Evolutionary conservation across 2,797 vertebrate genomes (phyloP).

Genomic region (Phylloscopus collybita): DNA sequence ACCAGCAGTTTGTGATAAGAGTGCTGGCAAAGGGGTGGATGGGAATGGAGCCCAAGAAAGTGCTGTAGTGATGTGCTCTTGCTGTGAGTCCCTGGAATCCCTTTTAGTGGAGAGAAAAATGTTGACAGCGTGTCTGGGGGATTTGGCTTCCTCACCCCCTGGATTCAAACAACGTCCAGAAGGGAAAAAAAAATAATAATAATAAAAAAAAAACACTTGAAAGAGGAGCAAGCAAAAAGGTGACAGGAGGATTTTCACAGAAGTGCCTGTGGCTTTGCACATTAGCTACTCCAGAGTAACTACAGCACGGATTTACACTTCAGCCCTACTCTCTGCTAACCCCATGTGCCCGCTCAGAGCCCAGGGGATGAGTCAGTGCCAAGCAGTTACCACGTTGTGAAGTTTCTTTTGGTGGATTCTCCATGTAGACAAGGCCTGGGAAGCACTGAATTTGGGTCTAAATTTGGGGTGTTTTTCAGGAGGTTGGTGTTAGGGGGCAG

Average conservation of each 20-base stretch:
- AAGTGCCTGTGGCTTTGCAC: background rate
- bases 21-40: background rate
- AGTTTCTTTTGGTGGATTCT: background rate
- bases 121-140: background rate
- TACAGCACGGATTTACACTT: fast-evolving
- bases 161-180: background rate
- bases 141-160: background rate
- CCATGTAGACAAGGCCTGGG: slow-evolving; percentile 19
- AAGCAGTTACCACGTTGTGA: fast-evolving
- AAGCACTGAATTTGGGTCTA: background rate
- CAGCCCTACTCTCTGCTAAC: background rate
- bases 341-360: background rate
- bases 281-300: background rate
- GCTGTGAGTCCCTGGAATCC: slow-evolving; percentile 2
- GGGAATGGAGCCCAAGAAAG: background rate
- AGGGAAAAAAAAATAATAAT: too few species aligned
- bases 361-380: background rate
- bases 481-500: background rate
- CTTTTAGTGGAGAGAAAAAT: background rate
- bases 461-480: background rate
- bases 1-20: background rate
- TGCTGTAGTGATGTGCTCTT: background rate
- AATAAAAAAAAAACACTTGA: background rate
- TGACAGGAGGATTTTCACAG: background rate
- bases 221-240: background rate